Evolutionary conservation across 2,888 invertebrate species (phyloP).

Genomic region (Hipparchia sbordonii): DNA sequence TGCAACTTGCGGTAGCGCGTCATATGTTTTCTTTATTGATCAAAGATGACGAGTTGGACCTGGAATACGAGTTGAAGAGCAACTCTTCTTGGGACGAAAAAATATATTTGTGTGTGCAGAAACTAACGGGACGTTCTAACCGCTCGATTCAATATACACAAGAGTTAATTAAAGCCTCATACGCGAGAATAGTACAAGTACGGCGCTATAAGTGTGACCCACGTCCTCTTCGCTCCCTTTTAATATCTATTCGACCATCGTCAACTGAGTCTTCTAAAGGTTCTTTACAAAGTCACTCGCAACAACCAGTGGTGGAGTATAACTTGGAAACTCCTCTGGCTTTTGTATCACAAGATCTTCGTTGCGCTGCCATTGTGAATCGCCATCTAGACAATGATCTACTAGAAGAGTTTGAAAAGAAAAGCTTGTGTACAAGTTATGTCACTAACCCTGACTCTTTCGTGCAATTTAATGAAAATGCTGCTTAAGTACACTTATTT

Average conservation of each 20-base stretch:
- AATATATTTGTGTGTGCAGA: slow-evolving; percentile 48
- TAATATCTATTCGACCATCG: slow-evolving; percentile 48
- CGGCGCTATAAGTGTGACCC: slow-evolving; percentile 40
- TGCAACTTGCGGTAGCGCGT: slow-evolving; percentile 46
- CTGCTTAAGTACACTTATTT: background rate
- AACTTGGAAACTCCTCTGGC: slow-evolving; percentile 47
- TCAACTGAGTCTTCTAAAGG: background rate
- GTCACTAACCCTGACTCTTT: background rate
- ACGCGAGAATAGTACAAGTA: slow-evolving; percentile 46
- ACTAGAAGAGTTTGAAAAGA: slow-evolving; percentile 43
- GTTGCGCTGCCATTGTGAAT: slow-evolving; percentile 53
- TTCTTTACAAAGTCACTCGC: slow-evolving; percentile 47
- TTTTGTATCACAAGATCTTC: slow-evolving; percentile 45
- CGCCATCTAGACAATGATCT: slow-evolving; percentile 47
- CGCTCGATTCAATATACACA: slow-evolving; percentile 55
- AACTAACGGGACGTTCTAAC: slow-evolving; percentile 47
- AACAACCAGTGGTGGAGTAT: slow-evolving; percentile 46
- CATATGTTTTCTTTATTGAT: slow-evolving; percentile 48
- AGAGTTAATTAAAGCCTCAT: slow-evolving; percentile 50
- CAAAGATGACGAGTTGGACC: slow-evolving; percentile 23
- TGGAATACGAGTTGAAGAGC: slow-evolving; percentile 34
- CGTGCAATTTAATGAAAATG: background rate
- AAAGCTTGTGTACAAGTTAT: slow-evolving; percentile 48
- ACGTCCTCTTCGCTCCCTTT: slow-evolving; percentile 46
- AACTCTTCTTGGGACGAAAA: slow-evolving; percentile 50